These are phyloP conservation scores for Hoplodrina ambigua DNA, from an alignment of 2,888 invertebrate genomes.

Conservation along the genomic window DNA sequence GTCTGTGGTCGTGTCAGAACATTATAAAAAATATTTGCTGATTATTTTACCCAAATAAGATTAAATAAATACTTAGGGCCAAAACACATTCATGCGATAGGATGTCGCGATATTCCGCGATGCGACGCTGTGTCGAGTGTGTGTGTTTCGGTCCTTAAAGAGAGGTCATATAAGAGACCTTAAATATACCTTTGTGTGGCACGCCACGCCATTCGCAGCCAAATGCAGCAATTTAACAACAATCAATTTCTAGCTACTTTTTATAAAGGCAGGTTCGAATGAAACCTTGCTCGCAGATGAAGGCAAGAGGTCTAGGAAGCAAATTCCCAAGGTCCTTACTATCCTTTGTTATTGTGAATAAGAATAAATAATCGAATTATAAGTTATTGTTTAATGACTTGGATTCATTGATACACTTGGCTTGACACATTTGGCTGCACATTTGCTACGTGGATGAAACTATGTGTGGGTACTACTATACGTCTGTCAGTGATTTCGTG, in stretches of 20 bases:
- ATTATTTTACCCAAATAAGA: no score
- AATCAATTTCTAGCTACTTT: conserved; percentile 1
- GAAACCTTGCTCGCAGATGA: conserved; percentile 16
- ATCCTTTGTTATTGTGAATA: background rate
- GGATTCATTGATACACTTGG: conserved; percentile 13
- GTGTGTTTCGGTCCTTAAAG: background rate
- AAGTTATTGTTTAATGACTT: background rate
- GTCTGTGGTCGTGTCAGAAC: no score
- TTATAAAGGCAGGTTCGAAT: background rate
- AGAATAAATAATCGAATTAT: conserved; percentile 14
- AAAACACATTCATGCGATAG: no score
- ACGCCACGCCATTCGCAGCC: no score
- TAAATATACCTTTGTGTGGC: background rate
- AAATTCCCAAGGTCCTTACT: conserved; percentile 12
- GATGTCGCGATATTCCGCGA: no score
- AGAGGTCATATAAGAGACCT: no score
- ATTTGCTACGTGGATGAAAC: conserved; percentile 16
- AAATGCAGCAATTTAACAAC: conserved; percentile 5
- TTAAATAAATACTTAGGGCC: no score
- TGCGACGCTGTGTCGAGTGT: no score
- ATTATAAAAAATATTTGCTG: no score
- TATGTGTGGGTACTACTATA: conserved; percentile 15
- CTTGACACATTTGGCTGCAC: conserved; percentile 10
- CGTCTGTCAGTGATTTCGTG: conserved; percentile 42
- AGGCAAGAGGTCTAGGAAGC: conserved; percentile 19